These are phyloP conservation scores for Rhaphigaster nebulosa DNA, from an alignment of 2,888 invertebrate genomes.

Conservation along the genomic window DNA sequence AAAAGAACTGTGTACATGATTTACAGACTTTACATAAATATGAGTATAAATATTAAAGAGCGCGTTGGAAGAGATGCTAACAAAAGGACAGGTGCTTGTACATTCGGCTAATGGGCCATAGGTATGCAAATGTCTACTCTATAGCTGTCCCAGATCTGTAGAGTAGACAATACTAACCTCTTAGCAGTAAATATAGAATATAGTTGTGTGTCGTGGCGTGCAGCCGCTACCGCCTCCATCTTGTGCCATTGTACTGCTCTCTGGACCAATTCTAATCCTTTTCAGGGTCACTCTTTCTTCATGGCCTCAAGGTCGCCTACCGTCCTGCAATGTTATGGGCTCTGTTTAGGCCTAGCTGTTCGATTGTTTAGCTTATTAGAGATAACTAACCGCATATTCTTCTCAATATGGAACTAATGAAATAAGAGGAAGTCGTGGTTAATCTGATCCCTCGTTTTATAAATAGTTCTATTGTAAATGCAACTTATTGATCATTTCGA, in stretches of 20 bases:
- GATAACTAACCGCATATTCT: not conserved
- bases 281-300: not conserved
- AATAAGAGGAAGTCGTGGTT: not conserved
- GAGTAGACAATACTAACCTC: not conserved
- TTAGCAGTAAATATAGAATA: not conserved
- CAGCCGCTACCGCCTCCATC: not conserved
- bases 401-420: not conserved
- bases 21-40: not conserved
- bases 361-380: not conserved
- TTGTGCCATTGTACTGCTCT: not conserved
- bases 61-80: not conserved
- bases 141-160: not conserved
- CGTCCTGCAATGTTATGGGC: not conserved
- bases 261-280: conserved; percentile 28
- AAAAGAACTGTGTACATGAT: not conserved
- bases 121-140: not conserved
- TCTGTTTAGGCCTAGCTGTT: not conserved
- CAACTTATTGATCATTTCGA: too few relatives aligned
- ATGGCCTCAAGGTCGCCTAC: not conserved
- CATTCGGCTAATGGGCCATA: not conserved
- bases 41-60: conserved; percentile 12
- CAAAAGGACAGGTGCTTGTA: not conserved
- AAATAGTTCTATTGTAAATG: too few relatives aligned
- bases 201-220: too few relatives aligned
- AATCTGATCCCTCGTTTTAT: too few relatives aligned